These are phyloP conservation scores for Nestor notabilis DNA, from an alignment of 2,113 vertebrate species.

Conservation along the genomic window DNA sequence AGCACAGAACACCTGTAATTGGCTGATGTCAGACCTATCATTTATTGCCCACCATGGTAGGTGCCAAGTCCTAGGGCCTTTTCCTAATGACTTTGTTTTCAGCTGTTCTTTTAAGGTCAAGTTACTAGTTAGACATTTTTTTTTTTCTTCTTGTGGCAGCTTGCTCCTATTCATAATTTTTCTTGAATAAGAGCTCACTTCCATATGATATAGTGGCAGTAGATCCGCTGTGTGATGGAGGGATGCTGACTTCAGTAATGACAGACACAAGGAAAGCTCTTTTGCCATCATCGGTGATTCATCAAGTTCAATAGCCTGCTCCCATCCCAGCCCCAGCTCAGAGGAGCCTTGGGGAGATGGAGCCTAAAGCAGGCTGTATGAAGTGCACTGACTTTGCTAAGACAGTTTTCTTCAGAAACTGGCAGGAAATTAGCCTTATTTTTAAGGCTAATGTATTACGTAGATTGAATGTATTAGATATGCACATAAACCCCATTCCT, in stretches of 20 bases:
- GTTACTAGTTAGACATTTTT: background rate
- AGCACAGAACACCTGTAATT: background rate
- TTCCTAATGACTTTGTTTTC: background rate
- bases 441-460: background rate
- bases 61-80: background rate
- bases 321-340: background rate
- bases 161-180: background rate
- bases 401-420: background rate
- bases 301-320: background rate
- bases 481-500: background rate
- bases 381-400: background rate
- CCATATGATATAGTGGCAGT: background rate
- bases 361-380: background rate
- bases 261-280: background rate
- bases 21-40: background rate
- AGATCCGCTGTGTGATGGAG: background rate
- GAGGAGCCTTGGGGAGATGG: background rate
- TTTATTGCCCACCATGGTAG: fast-evolving
- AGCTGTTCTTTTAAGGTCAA: background rate
- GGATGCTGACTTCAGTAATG: background rate
- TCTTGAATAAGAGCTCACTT: background rate
- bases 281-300: background rate
- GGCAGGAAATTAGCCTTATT: background rate
- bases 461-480: background rate
- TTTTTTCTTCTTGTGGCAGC: background rate